Evolutionary conservation across 2,888 invertebrate species (phyloP), one percentile per base, ranked within the genome.

Genomic region (Selenia dentaria): DNA sequence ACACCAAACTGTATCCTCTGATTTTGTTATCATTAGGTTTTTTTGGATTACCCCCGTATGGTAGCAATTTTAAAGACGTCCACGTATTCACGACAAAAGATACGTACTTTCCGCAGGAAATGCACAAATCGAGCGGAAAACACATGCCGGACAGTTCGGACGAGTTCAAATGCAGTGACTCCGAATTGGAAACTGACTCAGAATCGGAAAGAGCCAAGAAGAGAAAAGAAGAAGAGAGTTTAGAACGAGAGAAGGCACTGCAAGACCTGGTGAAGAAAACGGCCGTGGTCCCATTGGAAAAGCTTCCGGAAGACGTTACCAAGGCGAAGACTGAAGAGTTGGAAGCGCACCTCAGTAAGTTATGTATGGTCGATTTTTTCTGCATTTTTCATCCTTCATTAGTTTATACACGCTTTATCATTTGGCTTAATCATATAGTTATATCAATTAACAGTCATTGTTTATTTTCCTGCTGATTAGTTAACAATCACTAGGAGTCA

Each of bases 101-200:
- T 16, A 16, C 28, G 24, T n/a, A 10, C 2, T 29, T 28, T 33
- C 14, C 12, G n/a, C 69, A 90, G 91, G 91, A 91, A 61, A 86
- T 89, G 79, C 91, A 91, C 74, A 91, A 91, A 51, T 88, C 89
- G 1, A 88, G 88, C 70, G 91, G 91, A 53, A 91, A 91, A 54
- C 91, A 91, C 74, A 91, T 89, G 90, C 79, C 84, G 33, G 91
- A 91, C 67, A 90, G 88, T 44, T 90, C 90, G 1, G 89, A 91
- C 66, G 91, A 91, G 72, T 91, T 86, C 73, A 84, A 84, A 46
- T 64, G 86, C 25, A 77, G 74, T 29, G 78, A 81, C 9, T 81
- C 86, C 0, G 83, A 82, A 1, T 1, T 41, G 18, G 45, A 41
- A 8, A 29, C 41, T 0, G 44, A 40, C 16, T 79, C 76, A 31